Conservation (phyloP, 2,888 invertebrate genomes). For the Meghimatium bilineatum region DNA sequence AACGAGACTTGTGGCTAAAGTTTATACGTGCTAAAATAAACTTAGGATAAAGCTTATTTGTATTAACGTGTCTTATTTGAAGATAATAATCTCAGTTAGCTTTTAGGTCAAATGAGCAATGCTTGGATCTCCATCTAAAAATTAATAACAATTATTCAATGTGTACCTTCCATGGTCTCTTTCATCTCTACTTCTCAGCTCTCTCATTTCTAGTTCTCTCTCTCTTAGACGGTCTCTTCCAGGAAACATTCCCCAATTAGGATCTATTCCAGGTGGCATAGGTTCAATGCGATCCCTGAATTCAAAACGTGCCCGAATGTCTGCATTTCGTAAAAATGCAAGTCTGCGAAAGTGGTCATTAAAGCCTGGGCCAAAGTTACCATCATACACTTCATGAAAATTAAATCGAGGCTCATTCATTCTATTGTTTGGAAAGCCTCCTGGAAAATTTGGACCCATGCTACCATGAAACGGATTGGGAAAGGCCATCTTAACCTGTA, state of each 20-base stretch:
- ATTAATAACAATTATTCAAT: neutral
- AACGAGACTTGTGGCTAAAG: no score
- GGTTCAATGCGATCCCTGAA: constrained; percentile 29
- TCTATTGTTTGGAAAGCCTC: neutral
- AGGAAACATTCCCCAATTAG: constrained; percentile 3
- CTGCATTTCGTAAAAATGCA: constrained; percentile 17
- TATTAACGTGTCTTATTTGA: no score
- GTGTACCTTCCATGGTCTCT: constrained; percentile 41
- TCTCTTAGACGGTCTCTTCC: constrained; percentile 44
- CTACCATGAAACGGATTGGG: constrained; percentile 29
- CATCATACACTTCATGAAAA: constrained; percentile 10
- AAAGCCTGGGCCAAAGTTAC: neutral
- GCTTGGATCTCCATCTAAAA: neutral
- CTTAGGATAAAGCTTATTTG: no score
- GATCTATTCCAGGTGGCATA: constrained; percentile 31
- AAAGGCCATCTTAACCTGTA: constrained; percentile 25
- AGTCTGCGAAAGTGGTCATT: constrained; percentile 20
- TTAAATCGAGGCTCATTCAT: neutral
- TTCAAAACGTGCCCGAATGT: constrained; percentile 1
- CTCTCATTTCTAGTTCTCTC: constrained; percentile 46
- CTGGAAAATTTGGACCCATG: constrained; percentile 3
- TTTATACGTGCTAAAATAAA: no score
- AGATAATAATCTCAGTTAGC: no score
- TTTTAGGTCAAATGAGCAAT: neutral
- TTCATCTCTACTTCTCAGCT: constrained; percentile 39